phyloP scores from a whole-genome alignment of 1,140 invertebrate genomes.

The Microplitis mediator region DNA sequence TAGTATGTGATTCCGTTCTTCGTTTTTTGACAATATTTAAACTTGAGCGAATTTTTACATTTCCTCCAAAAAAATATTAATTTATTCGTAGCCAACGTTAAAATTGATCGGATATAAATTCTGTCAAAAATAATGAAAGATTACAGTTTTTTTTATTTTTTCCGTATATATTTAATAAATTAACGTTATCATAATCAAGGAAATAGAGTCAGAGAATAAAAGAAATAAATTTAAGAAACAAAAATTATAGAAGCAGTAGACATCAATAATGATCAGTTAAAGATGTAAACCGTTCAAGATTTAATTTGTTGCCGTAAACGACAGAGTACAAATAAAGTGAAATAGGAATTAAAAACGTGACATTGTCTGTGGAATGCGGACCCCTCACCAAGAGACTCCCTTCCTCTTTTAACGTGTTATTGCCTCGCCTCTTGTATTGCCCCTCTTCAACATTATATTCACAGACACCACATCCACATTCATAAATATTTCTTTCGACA shows the following conservation, averaged over 20 bases:
- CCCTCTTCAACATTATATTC: constrained; percentile 31
- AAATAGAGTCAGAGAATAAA: background rate
- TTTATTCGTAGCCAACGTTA: background rate
- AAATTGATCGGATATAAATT: too few relatives aligned
- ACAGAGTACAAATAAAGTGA: constrained; percentile 55
- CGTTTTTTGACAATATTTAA: background rate
- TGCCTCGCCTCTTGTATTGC: constrained; percentile 27
- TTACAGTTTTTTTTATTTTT: too few relatives aligned
- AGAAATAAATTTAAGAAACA: background rate
- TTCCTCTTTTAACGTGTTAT: constrained; percentile 33
- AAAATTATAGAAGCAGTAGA: background rate
- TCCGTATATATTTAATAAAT: too few relatives aligned
- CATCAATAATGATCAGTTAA: background rate
- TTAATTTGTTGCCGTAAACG: constrained; percentile 31
- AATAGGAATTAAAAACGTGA: constrained; percentile 62
- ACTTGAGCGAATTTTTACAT: background rate
- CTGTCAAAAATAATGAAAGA: too few relatives aligned
- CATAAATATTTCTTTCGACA: constrained; percentile 16
- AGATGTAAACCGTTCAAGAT: constrained; percentile 20
- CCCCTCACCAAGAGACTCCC: constrained; percentile 50
- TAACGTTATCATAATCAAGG: background rate
- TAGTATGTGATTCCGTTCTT: constrained; percentile 16
- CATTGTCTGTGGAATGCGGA: constrained; percentile 64
- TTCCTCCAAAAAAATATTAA: background rate
- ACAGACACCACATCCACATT: background rate